phyloP scores from a whole-genome alignment of 2,113 vertebrate genomes.

The Sialia sialis region DNA sequence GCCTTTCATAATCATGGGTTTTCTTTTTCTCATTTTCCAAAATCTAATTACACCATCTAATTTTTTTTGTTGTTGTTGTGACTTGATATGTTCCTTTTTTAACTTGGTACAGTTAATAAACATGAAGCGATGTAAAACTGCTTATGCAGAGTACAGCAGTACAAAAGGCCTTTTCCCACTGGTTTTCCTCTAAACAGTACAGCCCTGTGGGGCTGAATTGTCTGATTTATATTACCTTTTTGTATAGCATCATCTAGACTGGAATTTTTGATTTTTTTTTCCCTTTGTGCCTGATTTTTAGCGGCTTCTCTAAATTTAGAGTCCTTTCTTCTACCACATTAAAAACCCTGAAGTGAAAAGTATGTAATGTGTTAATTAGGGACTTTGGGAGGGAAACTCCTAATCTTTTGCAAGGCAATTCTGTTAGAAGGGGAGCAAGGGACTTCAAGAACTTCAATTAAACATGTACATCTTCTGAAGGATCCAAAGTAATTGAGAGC shows the following conservation, averaged over 20 bases:
- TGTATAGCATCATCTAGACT: background rate
- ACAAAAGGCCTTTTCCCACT: background rate
- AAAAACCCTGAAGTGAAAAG: background rate
- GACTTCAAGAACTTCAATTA: background rate
- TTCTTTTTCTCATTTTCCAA: background rate
- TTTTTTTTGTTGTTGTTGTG: background rate
- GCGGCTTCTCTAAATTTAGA: background rate
- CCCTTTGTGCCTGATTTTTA: background rate
- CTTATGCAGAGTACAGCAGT: background rate
- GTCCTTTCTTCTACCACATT: background rate
- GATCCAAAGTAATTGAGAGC: background rate
- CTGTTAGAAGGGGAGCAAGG: background rate
- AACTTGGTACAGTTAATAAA: background rate
- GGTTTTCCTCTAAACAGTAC: background rate
- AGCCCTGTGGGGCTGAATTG: background rate
- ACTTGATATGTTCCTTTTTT: background rate
- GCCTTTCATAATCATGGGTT: accelerated
- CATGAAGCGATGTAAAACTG: background rate
- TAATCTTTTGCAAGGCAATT: background rate
- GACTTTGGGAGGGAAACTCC: background rate
- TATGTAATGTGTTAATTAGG: background rate
- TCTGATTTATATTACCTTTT: background rate
- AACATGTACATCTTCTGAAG: background rate
- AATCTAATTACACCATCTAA: background rate
- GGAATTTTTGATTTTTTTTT: background rate